Conservation (phyloP, 1,140 invertebrate species). For the Sitodiplosis mosellana region DNA sequence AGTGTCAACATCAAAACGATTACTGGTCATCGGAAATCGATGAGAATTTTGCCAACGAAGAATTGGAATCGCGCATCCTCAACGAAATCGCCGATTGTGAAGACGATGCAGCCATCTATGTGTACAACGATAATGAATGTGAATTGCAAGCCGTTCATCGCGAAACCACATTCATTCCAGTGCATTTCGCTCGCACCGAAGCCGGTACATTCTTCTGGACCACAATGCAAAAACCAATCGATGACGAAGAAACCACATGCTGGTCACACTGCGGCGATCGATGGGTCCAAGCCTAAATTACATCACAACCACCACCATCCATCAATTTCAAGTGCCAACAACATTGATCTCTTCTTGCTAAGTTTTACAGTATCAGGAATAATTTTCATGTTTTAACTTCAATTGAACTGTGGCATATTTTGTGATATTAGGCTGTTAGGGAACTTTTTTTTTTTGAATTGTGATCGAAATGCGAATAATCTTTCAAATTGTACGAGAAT, state of each 20-base stretch:
- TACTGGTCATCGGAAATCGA: slow-evolving; percentile 28
- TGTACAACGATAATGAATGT: slow-evolving; percentile 34
- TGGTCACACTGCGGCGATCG: slow-evolving; percentile 30
- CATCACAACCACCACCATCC: not conserved
- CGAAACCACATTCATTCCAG: slow-evolving; percentile 30
- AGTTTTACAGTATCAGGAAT: not conserved
- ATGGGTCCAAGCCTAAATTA: slow-evolving; percentile 31
- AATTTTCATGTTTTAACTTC: not conserved
- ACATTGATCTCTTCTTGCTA: not conserved
- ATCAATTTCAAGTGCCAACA: not conserved
- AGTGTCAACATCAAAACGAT: not conserved
- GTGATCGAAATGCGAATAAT: not conserved
- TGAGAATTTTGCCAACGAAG: slow-evolving; percentile 42
- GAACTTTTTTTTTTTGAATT: not conserved
- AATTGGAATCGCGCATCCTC: slow-evolving; percentile 34
- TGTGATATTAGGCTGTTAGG: slow-evolving; percentile 1
- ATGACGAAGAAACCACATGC: slow-evolving; percentile 24
- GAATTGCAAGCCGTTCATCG: slow-evolving; percentile 33
- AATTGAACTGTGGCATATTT: not conserved
- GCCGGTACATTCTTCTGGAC: slow-evolving; percentile 37
- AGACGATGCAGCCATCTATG: slow-evolving; percentile 34
- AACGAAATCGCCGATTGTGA: slow-evolving; percentile 35
- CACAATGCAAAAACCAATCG: slow-evolving; percentile 24
- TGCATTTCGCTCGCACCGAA: slow-evolving; percentile 32
- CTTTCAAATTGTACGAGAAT: not conserved